Evolutionary conservation across 2,113 vertebrate species (phyloP), one percentile per base, ranked within the genome.

Genomic region (Geococcyx californianus): DNA sequence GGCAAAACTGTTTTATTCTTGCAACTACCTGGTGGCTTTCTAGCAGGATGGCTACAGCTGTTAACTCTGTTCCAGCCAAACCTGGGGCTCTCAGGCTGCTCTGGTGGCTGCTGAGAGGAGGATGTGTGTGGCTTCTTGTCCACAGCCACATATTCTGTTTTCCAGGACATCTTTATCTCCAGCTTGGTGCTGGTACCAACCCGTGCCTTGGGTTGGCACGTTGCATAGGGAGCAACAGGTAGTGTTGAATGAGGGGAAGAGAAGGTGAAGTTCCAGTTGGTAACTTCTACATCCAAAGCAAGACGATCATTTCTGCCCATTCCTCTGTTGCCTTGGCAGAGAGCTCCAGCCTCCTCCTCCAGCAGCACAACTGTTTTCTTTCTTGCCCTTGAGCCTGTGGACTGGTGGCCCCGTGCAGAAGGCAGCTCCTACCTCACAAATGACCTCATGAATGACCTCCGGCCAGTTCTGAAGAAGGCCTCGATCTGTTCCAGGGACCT

Each of bases 401-500:
- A 29, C 44, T 9, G 58, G 45, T 40, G 21, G 73, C 34, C 62
- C 5, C 6, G 45, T 12, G 49, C 31, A 29, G 33, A 9, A 10
- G 40, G 47, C 9, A 70, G 87, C 44, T 47, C 59, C 96, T 98
- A 98, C 63, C 42, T 97, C 89, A 98, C 90, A 80, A 98, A 97
- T 0, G 98, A 98, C 56, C 91, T 97, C 89, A 98, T 92, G 82
- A 98, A 97, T 0, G 98, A 98, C 56, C 91, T 94, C 56, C 97
- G 76, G 20, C 98, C 95, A 0, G 98, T 98, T 78, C 98, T 98
- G 96, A 99, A 99, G 90, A 98, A 99, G 72, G 98, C 97, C 94
- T 99, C 99, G 0, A 99, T 99, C 95, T 99, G 99, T 87, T 99
- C 99, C 97, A 99, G 97, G 0, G 99, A 98, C 88, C 98, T 98